Evolutionary conservation across 1,140 invertebrate species (phyloP), one percentile per base, ranked within the genome.

Genomic region (Psix sp.): DNA sequence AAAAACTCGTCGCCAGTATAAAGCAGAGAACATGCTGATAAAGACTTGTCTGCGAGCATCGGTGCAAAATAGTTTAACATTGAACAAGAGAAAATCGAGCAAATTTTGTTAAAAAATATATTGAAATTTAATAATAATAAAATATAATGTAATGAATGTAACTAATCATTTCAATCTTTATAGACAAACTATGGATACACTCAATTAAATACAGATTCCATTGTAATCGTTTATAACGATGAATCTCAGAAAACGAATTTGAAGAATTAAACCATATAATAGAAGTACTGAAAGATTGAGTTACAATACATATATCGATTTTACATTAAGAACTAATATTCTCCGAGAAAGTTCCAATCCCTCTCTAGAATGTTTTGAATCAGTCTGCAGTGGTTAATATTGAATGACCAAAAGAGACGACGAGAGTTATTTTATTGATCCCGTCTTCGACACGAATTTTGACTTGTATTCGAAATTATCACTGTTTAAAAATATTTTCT

Each of bases 281-380:
- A 46, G 31, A 38, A 1, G 17, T 9, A 17, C 6, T 49, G 29
- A 54, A 54, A 42, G 51, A 57, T 43, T 16, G 52, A 51, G 65
- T 59, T 68, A 59, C 54, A 59, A 68, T 48, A 59, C 38, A 26
- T 20, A 16, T 68, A 68, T 68, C 13, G 65, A 68, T 68, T 59
- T 68, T 68, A 52, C 54, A 68, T 68, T 68, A 68, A 54, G 52
- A 59, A 45, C 54, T 46, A 59, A 68, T 68, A 38, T 29, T 29
- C 7, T 0, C 17, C 16, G 45, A 49, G 13, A 54, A 29, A 39
- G 33, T 29, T 36, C 33, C 39, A 68, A 68, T 68, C 39, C 65
- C 46, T 68, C 60, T 68, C 46, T 46, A 33, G 33, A 60, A 60
- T 68, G 54, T 68, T 54, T 59, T 51, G 31, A 29, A 11, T 45